phyloP scores from a whole-genome alignment of 2,888 invertebrate genomes.

The Meliscaeva auricollis region DNA sequence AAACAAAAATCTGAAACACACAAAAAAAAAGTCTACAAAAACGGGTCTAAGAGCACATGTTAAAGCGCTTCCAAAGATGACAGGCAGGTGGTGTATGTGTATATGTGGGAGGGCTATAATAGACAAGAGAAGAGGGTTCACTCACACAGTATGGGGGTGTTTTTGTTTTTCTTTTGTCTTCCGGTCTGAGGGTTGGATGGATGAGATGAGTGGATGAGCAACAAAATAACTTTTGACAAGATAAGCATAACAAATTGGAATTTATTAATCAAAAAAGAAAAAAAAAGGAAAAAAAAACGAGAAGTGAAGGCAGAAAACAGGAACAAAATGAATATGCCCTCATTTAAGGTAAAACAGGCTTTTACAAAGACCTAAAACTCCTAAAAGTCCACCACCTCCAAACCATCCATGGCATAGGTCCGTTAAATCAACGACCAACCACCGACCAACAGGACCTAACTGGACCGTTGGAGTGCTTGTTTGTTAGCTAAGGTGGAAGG shows the following conservation, averaged over 20 bases:
- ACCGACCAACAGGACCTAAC: background rate
- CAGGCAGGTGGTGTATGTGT: slow-evolving; percentile 3
- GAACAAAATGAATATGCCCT: slow-evolving; percentile 17
- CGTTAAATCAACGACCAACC: background rate
- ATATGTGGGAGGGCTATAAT: background rate
- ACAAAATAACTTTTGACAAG: slow-evolving; percentile 60
- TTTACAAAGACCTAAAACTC: slow-evolving; percentile 35
- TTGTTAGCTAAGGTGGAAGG: background rate
- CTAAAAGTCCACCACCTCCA: slow-evolving; percentile 17
- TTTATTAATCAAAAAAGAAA: slow-evolving; percentile 31
- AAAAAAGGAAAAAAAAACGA: background rate
- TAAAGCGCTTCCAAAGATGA: slow-evolving; percentile 25
- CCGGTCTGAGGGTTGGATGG: background rate
- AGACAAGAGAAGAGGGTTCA: slow-evolving; percentile 8
- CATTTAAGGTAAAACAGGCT: slow-evolving; percentile 50
- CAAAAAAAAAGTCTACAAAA: slow-evolving; percentile 19
- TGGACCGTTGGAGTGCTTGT: background rate
- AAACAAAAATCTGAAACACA: slow-evolving; percentile 27
- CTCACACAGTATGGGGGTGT: background rate
- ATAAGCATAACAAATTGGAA: slow-evolving; percentile 66
- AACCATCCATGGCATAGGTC: background rate
- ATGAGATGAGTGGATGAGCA: slow-evolving; percentile 28
- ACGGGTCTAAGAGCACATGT: slow-evolving; percentile 26
- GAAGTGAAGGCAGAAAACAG: background rate
- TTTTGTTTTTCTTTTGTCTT: slow-evolving; percentile 17